These are phyloP conservation scores for Cynoglossus semilaevis DNA, from an alignment of 2,113 vertebrate genomes.

Conservation along the genomic window DNA sequence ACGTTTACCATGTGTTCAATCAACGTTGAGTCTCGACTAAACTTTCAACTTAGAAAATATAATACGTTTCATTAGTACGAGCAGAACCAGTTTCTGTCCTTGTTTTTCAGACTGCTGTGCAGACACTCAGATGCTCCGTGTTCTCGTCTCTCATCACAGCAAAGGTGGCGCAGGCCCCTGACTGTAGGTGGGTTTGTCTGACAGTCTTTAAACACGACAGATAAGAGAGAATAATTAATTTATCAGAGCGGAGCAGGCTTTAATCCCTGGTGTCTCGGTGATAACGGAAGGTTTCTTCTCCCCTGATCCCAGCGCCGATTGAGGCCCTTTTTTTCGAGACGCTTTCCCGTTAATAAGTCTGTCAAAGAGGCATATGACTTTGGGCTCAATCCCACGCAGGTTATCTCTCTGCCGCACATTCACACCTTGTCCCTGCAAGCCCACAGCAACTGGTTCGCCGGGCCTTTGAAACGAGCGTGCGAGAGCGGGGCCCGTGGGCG, in stretches of 20 bases:
- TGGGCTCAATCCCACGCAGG: constrained; percentile 65
- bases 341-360: constrained; percentile 79
- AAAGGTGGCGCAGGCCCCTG: constrained; percentile 35
- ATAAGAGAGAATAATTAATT: constrained; percentile 81
- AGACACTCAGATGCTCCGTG: background rate
- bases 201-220: constrained; percentile 76
- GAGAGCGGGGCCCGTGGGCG: constrained; percentile 58
- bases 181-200: constrained; percentile 63
- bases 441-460: constrained; percentile 43
- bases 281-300: constrained; percentile 77
- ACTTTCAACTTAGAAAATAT: no score
- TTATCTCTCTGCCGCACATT: constrained; percentile 75
- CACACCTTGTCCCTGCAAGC: constrained; percentile 65
- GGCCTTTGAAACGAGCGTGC: constrained; percentile 73
- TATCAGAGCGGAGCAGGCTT: constrained; percentile 73
- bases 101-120: background rate
- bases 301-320: constrained; percentile 69
- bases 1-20: no score
- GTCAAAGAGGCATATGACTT: constrained; percentile 69
- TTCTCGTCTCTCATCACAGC: constrained; percentile 37
- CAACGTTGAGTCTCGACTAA: no score
- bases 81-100: background rate
- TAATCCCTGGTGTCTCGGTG: constrained; percentile 76
- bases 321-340: constrained; percentile 57
- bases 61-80: no score